Evolutionary conservation across 1,140 invertebrate genomes (phyloP).

Genomic region (Drosophila insularis): DNA sequence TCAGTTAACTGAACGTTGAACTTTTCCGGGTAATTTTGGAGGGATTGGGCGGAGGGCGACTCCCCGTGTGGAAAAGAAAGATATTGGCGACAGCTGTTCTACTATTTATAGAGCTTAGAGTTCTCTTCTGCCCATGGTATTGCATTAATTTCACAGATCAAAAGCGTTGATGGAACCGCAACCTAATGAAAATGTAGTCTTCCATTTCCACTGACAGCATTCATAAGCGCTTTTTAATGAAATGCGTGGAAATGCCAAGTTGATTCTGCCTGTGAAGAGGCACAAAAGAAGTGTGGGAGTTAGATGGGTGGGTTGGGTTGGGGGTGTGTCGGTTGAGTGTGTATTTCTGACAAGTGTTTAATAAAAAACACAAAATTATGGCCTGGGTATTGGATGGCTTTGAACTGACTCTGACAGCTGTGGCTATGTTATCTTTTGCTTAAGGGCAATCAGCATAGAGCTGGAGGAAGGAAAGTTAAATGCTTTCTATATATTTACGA

Average conservation of each 20-base stretch:
- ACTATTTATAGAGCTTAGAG: constrained; percentile 62
- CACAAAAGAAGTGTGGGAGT: background rate
- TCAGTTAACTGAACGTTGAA: constrained; percentile 18
- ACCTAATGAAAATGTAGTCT: constrained; percentile 67
- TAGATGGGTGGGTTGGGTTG: background rate
- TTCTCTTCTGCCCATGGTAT: constrained; percentile 50
- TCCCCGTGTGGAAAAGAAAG: constrained; percentile 16
- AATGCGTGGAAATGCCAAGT: constrained; percentile 43
- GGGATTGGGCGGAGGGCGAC: background rate
- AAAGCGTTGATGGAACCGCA: constrained; percentile 63
- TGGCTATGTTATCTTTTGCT: constrained; percentile 1
- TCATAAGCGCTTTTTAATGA: constrained; percentile 72
- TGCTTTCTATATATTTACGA: background rate
- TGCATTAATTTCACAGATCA: constrained; percentile 78
- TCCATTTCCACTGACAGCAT: constrained; percentile 22
- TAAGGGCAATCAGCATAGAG: background rate
- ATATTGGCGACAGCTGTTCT: constrained; percentile 55
- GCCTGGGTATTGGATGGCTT: constrained; percentile 13
- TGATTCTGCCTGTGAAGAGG: constrained; percentile 2
- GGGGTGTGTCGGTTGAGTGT: background rate
- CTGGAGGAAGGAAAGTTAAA: background rate
- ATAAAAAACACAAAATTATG: constrained; percentile 45
- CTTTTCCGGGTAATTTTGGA: background rate
- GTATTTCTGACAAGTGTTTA: constrained; percentile 50
- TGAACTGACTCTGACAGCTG: constrained; percentile 34